A percentile compares a stretch with the other conserved stretches of the same genome.
These are phyloP conservation scores for Knipowitschia caucasica DNA, from an alignment of 2,797 vertebrate genomes.

Conservation along the genomic window DNA sequence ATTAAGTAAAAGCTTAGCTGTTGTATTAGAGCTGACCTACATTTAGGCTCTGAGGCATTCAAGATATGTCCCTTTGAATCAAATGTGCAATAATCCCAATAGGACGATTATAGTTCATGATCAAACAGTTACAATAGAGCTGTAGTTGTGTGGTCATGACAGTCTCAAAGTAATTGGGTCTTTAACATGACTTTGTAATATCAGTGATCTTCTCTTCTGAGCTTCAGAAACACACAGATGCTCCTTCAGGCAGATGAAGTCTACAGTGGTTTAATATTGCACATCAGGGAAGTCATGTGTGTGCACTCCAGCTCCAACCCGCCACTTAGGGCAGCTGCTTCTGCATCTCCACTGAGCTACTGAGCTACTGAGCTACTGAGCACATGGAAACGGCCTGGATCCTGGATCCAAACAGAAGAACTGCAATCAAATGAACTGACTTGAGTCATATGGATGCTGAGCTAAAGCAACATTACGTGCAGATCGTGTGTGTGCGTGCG, in stretches of 20 bases:
- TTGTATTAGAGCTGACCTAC: slow-evolving; percentile 3
- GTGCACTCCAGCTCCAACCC: not conserved
- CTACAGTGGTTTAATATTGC: not conserved
- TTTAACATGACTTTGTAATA: not conserved
- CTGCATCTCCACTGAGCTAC: slow-evolving; percentile 3
- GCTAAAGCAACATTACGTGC: no score
- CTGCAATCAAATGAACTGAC: slow-evolving; percentile 3
- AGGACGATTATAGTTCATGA: not conserved
- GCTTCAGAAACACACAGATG: no score
- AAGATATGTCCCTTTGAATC: not conserved
- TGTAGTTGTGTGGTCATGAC: not conserved
- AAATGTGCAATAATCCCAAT: not conserved
- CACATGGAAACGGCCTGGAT: not conserved
- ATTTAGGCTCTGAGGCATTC: slow-evolving; percentile 4
- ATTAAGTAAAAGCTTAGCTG: not conserved
- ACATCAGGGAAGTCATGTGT: not conserved
- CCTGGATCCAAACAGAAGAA: slow-evolving; percentile 18
- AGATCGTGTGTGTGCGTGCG: not conserved
- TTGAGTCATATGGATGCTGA: slow-evolving; percentile 12
- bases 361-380: slow-evolving; percentile 21
- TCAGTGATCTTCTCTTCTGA: not conserved
- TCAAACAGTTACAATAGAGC: not conserved
- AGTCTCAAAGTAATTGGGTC: not conserved
- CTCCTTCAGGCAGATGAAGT: not conserved
- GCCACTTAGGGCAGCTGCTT: slow-evolving; percentile 1